phyloP scores from a whole-genome alignment of 2,113 vertebrate species.

The Elephas maximus region DNA sequence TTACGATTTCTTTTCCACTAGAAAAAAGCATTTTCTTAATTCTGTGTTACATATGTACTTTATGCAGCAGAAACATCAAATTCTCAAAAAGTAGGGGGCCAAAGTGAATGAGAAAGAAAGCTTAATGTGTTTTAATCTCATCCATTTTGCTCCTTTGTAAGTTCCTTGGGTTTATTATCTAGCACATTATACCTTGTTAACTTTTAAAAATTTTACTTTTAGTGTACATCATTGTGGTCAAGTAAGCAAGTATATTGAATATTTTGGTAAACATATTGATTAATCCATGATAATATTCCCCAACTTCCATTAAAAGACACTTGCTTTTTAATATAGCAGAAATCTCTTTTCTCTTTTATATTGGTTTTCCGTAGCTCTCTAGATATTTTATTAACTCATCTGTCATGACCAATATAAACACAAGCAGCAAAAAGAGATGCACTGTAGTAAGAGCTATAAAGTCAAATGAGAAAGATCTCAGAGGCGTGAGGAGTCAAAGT shows the following conservation, averaged over 20 bases:
- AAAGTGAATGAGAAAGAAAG: slow-evolving; percentile 54
- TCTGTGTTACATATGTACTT: not conserved
- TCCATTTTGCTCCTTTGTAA: slow-evolving; percentile 46
- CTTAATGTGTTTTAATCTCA: slow-evolving; percentile 62
- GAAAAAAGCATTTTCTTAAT: slow-evolving; percentile 53
- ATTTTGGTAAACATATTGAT: slow-evolving; percentile 53
- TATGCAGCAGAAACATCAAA: slow-evolving; percentile 50
- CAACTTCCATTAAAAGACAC: slow-evolving; percentile 29
- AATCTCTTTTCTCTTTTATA: slow-evolving; percentile 9
- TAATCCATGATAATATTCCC: slow-evolving; percentile 29
- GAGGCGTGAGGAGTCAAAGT: not conserved
- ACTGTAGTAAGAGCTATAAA: slow-evolving; percentile 8
- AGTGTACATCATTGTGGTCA: slow-evolving; percentile 31
- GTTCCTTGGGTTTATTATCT: slow-evolving; percentile 42
- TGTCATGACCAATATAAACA: slow-evolving; percentile 57
- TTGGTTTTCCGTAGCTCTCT: slow-evolving; percentile 29
- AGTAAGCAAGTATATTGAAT: slow-evolving; percentile 36
- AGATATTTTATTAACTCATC: not conserved
- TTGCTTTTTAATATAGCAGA: slow-evolving; percentile 66
- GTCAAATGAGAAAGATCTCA: slow-evolving; percentile 38
- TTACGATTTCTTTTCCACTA: slow-evolving; percentile 9
- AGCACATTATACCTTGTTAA: not conserved
- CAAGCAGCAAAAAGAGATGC: slow-evolving; percentile 27
- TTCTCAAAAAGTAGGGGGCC: slow-evolving; percentile 49
- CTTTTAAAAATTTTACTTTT: slow-evolving; percentile 45